Conservation (phyloP, 2,113 vertebrate species). For the Benitochromis conjunctus region DNA sequence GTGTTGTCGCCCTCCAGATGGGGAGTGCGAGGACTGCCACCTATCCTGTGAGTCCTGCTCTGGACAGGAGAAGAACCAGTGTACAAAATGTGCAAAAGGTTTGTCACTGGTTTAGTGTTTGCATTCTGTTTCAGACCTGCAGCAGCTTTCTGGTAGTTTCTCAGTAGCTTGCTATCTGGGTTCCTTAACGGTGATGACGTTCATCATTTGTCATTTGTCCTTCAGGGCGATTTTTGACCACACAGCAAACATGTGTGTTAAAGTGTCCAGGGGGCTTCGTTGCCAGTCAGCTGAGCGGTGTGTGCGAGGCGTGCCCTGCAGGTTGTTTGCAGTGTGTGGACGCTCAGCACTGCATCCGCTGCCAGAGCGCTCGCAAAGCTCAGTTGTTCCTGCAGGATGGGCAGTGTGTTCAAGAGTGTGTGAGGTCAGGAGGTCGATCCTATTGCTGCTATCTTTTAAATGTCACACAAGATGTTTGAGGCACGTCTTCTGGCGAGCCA, state of each 20-base stretch:
- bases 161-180: not conserved
- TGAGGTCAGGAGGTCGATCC: slow-evolving; percentile 30
- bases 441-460: not conserved
- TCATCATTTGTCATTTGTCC: not conserved
- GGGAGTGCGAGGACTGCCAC: slow-evolving; percentile 68
- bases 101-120: not conserved
- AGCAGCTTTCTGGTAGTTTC: not conserved
- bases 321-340: slow-evolving; percentile 77
- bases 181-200: not conserved
- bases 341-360: slow-evolving; percentile 73
- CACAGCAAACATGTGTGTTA: slow-evolving; percentile 70
- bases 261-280: slow-evolving; percentile 79
- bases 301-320: slow-evolving; percentile 78
- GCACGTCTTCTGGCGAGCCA: not conserved
- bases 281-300: slow-evolving; percentile 60
- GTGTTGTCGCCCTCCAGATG: slow-evolving; percentile 38
- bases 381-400: slow-evolving; percentile 77
- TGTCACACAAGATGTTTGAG: not conserved
- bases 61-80: slow-evolving; percentile 61
- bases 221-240: slow-evolving; percentile 73
- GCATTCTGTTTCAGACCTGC: not conserved
- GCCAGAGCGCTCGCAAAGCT: slow-evolving; percentile 46
- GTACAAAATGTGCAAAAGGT: slow-evolving; percentile 68
- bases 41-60: slow-evolving; percentile 65
- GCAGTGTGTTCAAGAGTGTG: slow-evolving; percentile 79